A percentile compares a stretch with the other conserved stretches of the same genome.
Conservation (phyloP, 2,113 vertebrate species). For the Todiramphus saurophagus region DNA sequence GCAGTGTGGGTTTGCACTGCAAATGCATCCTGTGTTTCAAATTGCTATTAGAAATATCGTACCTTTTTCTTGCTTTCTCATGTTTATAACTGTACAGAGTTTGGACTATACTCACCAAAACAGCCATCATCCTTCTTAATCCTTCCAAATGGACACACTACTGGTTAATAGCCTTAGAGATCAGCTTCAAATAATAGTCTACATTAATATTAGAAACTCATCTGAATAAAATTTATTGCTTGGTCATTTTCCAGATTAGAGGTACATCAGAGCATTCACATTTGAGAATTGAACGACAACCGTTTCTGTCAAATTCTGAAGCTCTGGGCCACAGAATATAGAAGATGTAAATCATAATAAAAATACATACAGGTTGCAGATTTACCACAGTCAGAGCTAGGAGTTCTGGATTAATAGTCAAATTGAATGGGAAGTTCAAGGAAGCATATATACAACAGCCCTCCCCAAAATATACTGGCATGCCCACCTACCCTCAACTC, state of each 20-base stretch:
- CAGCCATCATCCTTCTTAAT: background rate
- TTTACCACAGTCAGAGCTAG: slow-evolving; percentile 20
- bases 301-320: slow-evolving; percentile 24
- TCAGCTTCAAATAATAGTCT: background rate
- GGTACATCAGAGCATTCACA: slow-evolving; percentile 39
- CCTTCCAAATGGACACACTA: background rate
- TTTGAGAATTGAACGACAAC: slow-evolving; percentile 22
- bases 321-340: background rate
- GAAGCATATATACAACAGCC: slow-evolving; percentile 9
- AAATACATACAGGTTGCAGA: slow-evolving; percentile 5
- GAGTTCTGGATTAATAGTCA: slow-evolving; percentile 8
- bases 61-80: too few species aligned
- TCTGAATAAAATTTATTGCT: background rate
- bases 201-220: background rate
- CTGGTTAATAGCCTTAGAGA: background rate
- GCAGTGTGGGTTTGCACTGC: too few species aligned
- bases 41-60: too few species aligned
- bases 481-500: background rate
- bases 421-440: slow-evolving; percentile 27
- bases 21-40: too few species aligned
- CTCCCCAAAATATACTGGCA: background rate
- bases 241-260: slow-evolving; percentile 15
- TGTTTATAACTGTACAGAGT: background rate
- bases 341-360: background rate
- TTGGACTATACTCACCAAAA: background rate